phyloP scores from a whole-genome alignment of 2,888 invertebrate genomes.

The Cosmopolites sordidus region DNA sequence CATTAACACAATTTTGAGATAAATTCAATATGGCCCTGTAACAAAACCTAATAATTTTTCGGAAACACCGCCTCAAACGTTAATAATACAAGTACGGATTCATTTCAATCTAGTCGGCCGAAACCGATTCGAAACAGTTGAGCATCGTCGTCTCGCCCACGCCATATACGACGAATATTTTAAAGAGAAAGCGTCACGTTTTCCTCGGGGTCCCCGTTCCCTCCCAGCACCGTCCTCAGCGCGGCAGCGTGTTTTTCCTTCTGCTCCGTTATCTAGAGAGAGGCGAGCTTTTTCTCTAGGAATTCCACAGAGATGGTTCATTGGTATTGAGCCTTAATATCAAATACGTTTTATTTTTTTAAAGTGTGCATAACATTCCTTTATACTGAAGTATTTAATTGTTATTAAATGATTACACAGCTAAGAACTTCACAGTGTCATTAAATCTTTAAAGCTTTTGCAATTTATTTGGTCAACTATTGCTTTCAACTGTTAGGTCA shows the following conservation, averaged over 20 bases:
- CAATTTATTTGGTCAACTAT: too few species aligned
- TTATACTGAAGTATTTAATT: too few species aligned
- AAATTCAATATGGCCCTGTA: too few species aligned
- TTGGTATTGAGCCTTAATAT: constrained; percentile 8
- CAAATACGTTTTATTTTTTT: too few species aligned
- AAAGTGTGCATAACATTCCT: too few species aligned
- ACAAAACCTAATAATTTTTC: too few species aligned
- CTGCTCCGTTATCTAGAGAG: background rate
- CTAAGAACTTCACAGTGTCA: too few species aligned
- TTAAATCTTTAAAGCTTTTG: too few species aligned
- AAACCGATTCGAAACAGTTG: constrained; percentile 1
- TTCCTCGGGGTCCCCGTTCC: background rate
- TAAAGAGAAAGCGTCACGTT: constrained; percentile 1
- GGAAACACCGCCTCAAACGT: too few species aligned
- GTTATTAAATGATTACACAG: too few species aligned
- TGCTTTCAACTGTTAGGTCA: too few species aligned
- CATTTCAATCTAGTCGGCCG: background rate
- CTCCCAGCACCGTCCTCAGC: background rate
- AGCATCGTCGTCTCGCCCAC: background rate
- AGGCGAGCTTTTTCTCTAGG: constrained; percentile 10
- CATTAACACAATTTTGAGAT: too few species aligned
- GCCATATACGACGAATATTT: background rate
- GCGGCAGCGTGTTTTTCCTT: background rate
- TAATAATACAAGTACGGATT: background rate
- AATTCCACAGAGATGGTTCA: constrained; percentile 16